Evolutionary conservation across 2,888 invertebrate genomes (phyloP).

Genomic region (Erebia palarica): DNA sequence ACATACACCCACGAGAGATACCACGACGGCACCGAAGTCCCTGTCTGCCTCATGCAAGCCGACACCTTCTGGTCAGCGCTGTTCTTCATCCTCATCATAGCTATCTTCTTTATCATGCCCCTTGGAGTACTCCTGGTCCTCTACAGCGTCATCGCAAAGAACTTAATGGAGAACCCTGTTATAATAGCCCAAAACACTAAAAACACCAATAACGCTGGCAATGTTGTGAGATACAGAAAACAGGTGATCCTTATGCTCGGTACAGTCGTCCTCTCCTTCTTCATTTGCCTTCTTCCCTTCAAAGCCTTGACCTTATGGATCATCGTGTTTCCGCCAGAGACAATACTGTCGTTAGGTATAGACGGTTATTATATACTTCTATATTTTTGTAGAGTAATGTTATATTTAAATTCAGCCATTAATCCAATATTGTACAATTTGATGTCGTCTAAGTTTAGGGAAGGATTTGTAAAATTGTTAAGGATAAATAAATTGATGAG

Average conservation of each 20-base stretch:
- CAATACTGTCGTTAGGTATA: constrained; percentile 86
- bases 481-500: constrained; percentile 73
- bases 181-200: constrained; percentile 84
- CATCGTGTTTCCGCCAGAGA: constrained; percentile 88
- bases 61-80: constrained; percentile 89
- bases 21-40: constrained; percentile 86
- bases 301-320: constrained; percentile 94
- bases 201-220: constrained; percentile 72
- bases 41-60: constrained; percentile 91
- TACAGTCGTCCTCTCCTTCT: constrained; percentile 94
- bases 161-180: constrained; percentile 90
- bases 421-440: constrained; percentile 96
- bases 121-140: constrained; percentile 90
- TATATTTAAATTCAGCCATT: constrained; percentile 94
- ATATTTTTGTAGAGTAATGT: constrained; percentile 93
- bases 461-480: constrained; percentile 88
- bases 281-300: constrained; percentile 94
- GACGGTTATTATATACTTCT: constrained; percentile 92
- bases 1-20: constrained; percentile 88
- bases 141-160: constrained; percentile 93
- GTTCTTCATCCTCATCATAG: constrained; percentile 91
- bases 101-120: constrained; percentile 93
- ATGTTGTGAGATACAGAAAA: constrained; percentile 87
- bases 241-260: constrained; percentile 94
- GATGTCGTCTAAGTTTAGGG: constrained; percentile 95